Evolutionary conservation across 2,797 vertebrate species (phyloP).

Genomic region (Potorous gilbertii): DNA sequence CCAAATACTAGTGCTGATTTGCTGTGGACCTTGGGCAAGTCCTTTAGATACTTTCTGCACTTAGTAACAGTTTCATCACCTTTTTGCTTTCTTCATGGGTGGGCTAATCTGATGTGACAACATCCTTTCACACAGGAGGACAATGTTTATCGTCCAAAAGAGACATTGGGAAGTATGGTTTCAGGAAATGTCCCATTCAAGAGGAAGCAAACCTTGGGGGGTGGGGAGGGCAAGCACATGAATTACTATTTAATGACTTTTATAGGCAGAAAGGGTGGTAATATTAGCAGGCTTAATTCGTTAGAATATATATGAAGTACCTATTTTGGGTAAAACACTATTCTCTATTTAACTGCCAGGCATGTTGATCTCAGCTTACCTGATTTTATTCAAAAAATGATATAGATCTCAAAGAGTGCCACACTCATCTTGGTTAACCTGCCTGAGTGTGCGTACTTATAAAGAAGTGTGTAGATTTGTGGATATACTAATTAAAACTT

Average conservation of each 20-base stretch:
- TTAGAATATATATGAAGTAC: background rate
- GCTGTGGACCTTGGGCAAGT: slow-evolving; percentile 20
- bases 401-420: background rate
- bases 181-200: background rate
- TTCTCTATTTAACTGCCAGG: background rate
- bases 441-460: background rate
- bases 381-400: background rate
- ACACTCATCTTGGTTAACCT: background rate
- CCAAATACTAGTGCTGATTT: background rate
- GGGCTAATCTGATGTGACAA: slow-evolving; percentile 32
- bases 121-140: background rate
- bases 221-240: background rate
- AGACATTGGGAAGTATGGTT: background rate
- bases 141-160: background rate
- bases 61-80: background rate
- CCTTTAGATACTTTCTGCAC: background rate
- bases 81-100: background rate
- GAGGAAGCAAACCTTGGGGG: background rate
- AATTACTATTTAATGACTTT: background rate
- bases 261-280: background rate
- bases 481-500: background rate
- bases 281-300: background rate
- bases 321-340: background rate
- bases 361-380: background rate
- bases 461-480: background rate